Evolutionary conservation across 2,113 vertebrate species (phyloP), one percentile per base, ranked within the genome.

Genomic region (Mungos mungo): DNA sequence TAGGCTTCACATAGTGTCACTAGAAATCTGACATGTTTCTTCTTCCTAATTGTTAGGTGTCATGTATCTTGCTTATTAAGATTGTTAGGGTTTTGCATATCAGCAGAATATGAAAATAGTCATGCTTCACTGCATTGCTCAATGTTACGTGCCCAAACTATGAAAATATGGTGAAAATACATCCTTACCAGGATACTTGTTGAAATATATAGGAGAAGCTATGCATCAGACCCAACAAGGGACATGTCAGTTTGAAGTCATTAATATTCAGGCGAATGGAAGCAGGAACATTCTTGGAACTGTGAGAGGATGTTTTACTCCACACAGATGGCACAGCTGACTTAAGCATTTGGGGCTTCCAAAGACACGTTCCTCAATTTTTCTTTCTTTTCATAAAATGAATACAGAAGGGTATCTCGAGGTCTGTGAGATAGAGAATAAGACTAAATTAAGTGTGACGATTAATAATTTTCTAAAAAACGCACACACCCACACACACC

Each of bases 251-350:
- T 95, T 97, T 97, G 63, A 96, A 90, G 69, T 54, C 95, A 95
- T 98, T 96, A 85, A 95, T 97, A 96, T 86, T 88, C 45, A 57
- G 95, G 90, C 82, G 96, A 97, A 97, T 74, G 71, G 80, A 95
- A 90, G 80, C 18, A 93, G 77, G 79, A 57, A 80, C 72, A 90
- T 15, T 81, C 13, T 77, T 91, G 79, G 74, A 92, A 92, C 81
- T 88, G 90, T 72, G 47, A 23, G 35, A 86, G 96, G 72, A 93
- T 69, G 80, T 77, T 92, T 77, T 23, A 35, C 5, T 57, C 8
- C 1, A 77, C 63, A 74, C 19, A 92, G 81, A 93, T 95, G 95
- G 89, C 33, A 85, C 54, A 80, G 79, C 52, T 90, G 88, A 90
- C 31, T 83, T 89, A 38, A 96, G 80, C 29, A 83, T 95, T 57